These are phyloP conservation scores for Aphodius granarius DNA, from an alignment of 2,888 invertebrate genomes.

Conservation along the genomic window DNA sequence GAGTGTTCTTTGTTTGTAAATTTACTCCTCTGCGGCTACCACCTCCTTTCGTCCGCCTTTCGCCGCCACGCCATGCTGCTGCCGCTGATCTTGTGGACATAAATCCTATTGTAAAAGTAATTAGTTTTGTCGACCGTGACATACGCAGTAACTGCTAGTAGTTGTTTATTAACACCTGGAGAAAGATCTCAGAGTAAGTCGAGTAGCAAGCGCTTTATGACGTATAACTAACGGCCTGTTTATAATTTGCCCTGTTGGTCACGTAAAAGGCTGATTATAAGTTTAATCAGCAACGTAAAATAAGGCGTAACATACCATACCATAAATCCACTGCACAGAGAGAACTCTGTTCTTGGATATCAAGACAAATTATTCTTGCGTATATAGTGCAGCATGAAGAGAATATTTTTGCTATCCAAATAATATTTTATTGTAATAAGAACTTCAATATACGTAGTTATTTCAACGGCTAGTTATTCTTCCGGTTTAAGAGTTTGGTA, in stretches of 20 bases:
- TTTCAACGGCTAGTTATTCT: too few species aligned
- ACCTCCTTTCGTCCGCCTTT: background rate
- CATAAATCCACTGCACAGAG: background rate
- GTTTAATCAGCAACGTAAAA: background rate
- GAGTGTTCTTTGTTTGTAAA: conserved; percentile 14
- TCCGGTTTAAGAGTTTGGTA: too few species aligned
- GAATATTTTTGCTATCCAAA: too few species aligned
- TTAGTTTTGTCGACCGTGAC: conserved; percentile 8
- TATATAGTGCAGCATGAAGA: too few species aligned
- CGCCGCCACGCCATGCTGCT: background rate
- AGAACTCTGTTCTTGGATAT: too few species aligned
- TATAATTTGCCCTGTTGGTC: background rate
- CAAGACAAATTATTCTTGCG: too few species aligned
- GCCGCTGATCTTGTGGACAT: background rate
- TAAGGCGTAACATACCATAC: background rate
- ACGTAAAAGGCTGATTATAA: background rate
- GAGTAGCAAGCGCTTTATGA: conserved; percentile 6
- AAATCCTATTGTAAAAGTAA: conserved; percentile 14
- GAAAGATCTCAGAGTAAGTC: conserved; percentile 12
- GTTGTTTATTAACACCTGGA: conserved; percentile 6
- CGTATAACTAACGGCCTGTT: background rate
- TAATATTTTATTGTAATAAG: too few species aligned
- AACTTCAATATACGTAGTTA: too few species aligned
- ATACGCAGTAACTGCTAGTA: background rate
- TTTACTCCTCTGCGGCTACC: background rate